Evolutionary conservation across 2,888 invertebrate genomes (phyloP).

Genomic region (Julus scandinavius): DNA sequence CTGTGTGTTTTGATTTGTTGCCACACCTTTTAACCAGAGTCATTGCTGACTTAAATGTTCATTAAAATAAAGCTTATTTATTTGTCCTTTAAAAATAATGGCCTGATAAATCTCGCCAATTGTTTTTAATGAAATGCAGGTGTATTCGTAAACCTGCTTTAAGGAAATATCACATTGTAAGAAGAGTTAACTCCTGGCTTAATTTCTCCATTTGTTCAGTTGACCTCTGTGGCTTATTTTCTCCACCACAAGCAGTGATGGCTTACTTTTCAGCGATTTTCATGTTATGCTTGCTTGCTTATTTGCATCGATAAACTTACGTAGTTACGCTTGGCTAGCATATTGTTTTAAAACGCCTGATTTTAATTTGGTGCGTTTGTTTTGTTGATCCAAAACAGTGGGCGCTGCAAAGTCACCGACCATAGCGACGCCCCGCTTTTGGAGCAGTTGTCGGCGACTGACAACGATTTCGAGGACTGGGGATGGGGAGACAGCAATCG

Average conservation of each 20-base stretch:
- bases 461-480: slow-evolving; percentile 53
- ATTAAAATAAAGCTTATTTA: background rate
- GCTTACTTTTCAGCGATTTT: background rate
- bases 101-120: background rate
- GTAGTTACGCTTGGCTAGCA: background rate
- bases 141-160: background rate
- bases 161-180: no score
- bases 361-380: slow-evolving; percentile 42
- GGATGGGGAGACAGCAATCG: slow-evolving; percentile 52
- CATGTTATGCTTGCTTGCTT: background rate
- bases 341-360: background rate
- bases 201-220: background rate
- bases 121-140: no score
- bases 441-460: slow-evolving; percentile 53
- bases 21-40: background rate
- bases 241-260: background rate
- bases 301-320: background rate
- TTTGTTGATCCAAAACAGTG: background rate
- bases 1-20: no score
- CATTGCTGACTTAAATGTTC: background rate
- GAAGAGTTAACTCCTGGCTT: background rate
- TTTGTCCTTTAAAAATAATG: background rate
- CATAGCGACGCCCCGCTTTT: slow-evolving; percentile 53
- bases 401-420: slow-evolving; percentile 49
- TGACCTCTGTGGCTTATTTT: background rate